Evolutionary conservation across 2,797 vertebrate species (phyloP).

Genomic region (Tenualosa ilisha): DNA sequence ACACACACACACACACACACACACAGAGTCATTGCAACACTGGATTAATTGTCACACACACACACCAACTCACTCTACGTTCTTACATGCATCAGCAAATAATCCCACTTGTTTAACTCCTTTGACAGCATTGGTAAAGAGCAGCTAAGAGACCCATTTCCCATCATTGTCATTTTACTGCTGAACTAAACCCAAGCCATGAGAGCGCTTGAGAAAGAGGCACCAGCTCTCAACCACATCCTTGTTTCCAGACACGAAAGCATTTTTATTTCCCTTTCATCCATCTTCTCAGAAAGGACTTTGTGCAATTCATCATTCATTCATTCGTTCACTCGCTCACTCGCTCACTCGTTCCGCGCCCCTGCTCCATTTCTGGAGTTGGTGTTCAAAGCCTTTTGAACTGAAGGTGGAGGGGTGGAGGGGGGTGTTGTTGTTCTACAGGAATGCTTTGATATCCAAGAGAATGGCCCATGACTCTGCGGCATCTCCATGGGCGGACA

Average conservation of each 20-base stretch:
- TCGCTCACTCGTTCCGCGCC: conserved; percentile 12
- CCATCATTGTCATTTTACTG: not conserved
- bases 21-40: conserved; percentile 23
- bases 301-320: conserved; percentile 49
- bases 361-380: conserved; percentile 44
- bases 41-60: conserved; percentile 16
- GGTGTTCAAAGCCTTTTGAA: conserved; percentile 51
- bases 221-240: not conserved
- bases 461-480: conserved; percentile 28
- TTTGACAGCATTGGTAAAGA: not conserved
- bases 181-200: not conserved
- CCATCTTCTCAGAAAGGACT: not conserved
- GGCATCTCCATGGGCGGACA: not conserved
- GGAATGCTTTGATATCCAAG: conserved; percentile 50
- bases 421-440: not conserved
- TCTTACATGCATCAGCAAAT: not conserved
- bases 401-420: conserved; percentile 34
- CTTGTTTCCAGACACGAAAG: not conserved
- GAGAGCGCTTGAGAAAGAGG: not conserved
- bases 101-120: not conserved
- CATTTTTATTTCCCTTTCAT: not conserved
- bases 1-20: no score
- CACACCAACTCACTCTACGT: not conserved
- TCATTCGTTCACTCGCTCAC: conserved; percentile 53
- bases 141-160: not conserved